Percentiles rank a stretch among this genome's conserved stretches.
Conservation (phyloP, 2,113 vertebrate species). For the Alethe castanea region DNA sequence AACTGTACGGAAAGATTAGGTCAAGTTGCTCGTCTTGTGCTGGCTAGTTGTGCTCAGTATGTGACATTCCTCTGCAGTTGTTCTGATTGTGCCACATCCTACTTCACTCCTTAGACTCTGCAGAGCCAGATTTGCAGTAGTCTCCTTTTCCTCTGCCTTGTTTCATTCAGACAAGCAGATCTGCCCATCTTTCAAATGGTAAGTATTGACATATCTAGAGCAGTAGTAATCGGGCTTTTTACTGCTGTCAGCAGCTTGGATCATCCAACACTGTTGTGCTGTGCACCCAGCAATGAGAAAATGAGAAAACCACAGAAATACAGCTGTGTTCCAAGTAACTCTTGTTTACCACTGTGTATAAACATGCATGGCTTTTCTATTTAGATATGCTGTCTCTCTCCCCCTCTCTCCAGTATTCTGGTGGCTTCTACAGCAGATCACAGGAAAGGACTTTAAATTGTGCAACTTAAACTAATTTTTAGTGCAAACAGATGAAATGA, state of each 20-base stretch:
- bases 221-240: neutral
- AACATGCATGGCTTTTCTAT: neutral
- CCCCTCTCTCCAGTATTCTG: neutral
- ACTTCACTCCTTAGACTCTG: neutral
- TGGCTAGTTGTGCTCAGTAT: neutral
- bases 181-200: neutral
- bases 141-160: neutral
- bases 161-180: neutral
- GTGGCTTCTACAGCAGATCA: neutral
- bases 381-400: neutral
- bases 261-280: neutral
- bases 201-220: neutral
- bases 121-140: neutral
- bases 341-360: constrained; percentile 3
- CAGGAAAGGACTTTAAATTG: neutral
- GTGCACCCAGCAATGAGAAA: neutral
- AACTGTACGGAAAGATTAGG: neutral
- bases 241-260: neutral
- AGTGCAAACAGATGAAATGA: neutral
- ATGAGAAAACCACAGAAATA: constrained; percentile 19
- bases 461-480: neutral
- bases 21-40: neutral
- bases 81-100: constrained; percentile 33
- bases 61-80: neutral
- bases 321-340: neutral